Evolutionary conservation across 2,888 invertebrate genomes (phyloP).

Genomic region (Matsumyia berberina): DNA sequence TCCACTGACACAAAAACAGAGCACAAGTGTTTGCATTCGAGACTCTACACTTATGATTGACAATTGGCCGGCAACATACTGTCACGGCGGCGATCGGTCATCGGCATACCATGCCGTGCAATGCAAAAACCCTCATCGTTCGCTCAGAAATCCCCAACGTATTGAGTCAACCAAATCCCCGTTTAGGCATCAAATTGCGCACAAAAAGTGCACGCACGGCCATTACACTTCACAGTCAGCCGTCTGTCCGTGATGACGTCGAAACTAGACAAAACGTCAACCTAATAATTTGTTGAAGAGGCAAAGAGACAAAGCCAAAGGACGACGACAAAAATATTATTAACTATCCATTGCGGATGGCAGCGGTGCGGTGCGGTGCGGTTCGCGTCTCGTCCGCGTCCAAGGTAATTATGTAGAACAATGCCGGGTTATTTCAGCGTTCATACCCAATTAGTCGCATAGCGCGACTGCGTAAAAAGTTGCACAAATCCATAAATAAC

Average conservation of each 20-base stretch:
- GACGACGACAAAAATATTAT: conserved; percentile 72
- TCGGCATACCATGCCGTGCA: conserved; percentile 62
- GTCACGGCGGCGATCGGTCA: conserved; percentile 74
- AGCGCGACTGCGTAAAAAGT: conserved; percentile 84
- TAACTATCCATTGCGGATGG: conserved; percentile 67
- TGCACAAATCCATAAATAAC: conserved; percentile 84
- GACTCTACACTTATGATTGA: conserved; percentile 73
- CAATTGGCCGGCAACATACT: conserved; percentile 73
- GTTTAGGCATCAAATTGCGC: conserved; percentile 75
- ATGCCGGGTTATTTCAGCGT: conserved; percentile 79
- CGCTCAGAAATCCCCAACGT: conserved; percentile 73
- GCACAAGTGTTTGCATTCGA: conserved; percentile 74
- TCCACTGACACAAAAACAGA: conserved; percentile 54
- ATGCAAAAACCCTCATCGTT: conserved; percentile 60
- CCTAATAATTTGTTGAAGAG: conserved; percentile 73
- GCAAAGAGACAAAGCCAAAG: conserved; percentile 62
- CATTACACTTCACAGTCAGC: conserved; percentile 73
- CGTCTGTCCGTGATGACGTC: conserved; percentile 71
- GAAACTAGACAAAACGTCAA: conserved; percentile 76
- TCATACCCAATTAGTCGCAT: conserved; percentile 84
- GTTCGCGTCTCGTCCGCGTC: conserved; percentile 72
- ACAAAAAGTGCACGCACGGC: conserved; percentile 73
- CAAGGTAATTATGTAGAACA: conserved; percentile 84
- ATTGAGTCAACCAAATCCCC: conserved; percentile 75
- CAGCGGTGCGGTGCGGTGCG: conserved; percentile 30